Conservation (phyloP, 2,797 vertebrate species). For the Dipus sagitta region DNA sequence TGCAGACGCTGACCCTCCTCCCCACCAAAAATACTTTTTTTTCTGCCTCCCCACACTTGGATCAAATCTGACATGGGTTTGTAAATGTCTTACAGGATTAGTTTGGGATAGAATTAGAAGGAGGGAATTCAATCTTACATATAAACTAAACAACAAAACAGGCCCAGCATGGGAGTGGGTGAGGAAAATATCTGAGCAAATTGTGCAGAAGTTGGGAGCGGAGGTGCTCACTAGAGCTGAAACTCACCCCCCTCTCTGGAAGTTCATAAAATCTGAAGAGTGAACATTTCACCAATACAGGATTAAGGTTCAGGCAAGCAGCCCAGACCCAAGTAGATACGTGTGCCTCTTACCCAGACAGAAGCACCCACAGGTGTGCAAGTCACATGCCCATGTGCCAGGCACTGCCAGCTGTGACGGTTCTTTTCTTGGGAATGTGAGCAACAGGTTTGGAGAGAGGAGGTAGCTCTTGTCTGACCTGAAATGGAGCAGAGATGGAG, state of each 20-base stretch:
- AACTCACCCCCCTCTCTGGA: background rate
- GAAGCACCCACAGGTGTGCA: background rate
- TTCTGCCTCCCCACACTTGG: background rate
- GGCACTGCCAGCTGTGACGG: background rate
- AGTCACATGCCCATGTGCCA: background rate
- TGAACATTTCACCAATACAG: background rate
- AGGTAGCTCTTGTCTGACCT: slow-evolving; percentile 62
- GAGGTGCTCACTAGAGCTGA: background rate
- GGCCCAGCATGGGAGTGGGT: background rate
- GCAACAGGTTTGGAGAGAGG: too few relatives aligned
- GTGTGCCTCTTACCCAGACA: background rate
- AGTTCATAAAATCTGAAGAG: slow-evolving; percentile 17
- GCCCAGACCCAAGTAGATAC: background rate
- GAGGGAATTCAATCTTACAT: background rate
- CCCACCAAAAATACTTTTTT: background rate
- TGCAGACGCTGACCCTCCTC: background rate
- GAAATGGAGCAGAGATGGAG: slow-evolving; percentile 73
- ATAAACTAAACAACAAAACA: background rate
- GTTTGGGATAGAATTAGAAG: background rate
- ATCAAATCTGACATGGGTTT: background rate
- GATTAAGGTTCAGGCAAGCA: background rate
- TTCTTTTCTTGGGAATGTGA: slow-evolving; percentile 50
- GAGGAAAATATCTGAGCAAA: background rate
- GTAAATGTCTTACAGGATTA: background rate
- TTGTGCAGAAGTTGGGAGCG: background rate